Evolutionary conservation across 1,140 invertebrate species (phyloP).

Genomic region (Diprion similis): DNA sequence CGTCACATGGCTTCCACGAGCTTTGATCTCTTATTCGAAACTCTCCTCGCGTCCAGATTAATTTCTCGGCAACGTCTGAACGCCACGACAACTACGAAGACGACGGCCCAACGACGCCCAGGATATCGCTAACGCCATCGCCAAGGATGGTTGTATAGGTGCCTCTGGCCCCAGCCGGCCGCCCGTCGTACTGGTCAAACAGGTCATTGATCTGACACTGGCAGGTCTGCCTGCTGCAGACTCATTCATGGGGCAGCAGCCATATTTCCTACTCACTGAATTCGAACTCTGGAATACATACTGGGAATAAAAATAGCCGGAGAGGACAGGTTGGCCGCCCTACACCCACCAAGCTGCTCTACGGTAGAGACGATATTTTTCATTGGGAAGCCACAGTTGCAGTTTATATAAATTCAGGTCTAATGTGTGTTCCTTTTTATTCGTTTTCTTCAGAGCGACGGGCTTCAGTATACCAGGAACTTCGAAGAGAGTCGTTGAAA

Average conservation of each 20-base stretch:
- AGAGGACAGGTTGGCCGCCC: background rate
- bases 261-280: background rate
- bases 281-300: constrained; percentile 1
- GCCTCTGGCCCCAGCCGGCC: constrained; percentile 25
- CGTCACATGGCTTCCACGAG: constrained; percentile 14
- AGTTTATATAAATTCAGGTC: no score
- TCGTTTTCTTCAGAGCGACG: background rate
- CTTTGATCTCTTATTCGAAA: background rate
- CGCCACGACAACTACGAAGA: constrained; percentile 1
- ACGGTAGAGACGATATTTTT: background rate
- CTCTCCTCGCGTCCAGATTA: constrained; percentile 13
- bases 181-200: constrained; percentile 10
- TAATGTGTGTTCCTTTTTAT: background rate
- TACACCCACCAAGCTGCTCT: background rate
- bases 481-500: background rate
- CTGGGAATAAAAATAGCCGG: background rate
- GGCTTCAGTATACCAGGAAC: no score
- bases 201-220: constrained; percentile 33
- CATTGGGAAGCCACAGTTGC: no score
- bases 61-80: constrained; percentile 4
- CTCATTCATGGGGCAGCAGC: constrained; percentile 29
- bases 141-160: constrained; percentile 6
- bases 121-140: constrained; percentile 3
- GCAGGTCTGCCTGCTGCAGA: constrained; percentile 27
- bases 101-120: background rate